These are phyloP conservation scores for Acholoe squamosa DNA, from an alignment of 2,888 invertebrate species.

Conservation along the genomic window DNA sequence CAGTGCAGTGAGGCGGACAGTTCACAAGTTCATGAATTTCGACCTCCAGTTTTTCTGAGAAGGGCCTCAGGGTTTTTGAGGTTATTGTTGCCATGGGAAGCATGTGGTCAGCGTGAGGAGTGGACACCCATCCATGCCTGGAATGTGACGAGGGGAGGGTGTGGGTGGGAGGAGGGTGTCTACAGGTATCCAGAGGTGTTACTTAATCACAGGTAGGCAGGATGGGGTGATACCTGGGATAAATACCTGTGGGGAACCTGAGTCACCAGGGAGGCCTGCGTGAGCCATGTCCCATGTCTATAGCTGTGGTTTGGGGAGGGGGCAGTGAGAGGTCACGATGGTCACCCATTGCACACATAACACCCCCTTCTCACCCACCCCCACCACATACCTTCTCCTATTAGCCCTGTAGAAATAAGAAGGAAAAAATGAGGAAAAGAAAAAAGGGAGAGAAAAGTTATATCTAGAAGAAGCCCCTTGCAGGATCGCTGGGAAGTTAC, in stretches of 20 bases:
- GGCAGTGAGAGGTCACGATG: not conserved
- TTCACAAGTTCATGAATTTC: slow-evolving; percentile 59
- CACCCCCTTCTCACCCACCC: not conserved
- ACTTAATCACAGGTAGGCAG: slow-evolving; percentile 58
- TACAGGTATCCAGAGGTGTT: slow-evolving; percentile 3
- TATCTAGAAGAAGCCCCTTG: not conserved
- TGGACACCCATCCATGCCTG: slow-evolving; percentile 44
- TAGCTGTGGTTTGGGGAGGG: not conserved
- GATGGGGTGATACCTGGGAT: slow-evolving; percentile 39
- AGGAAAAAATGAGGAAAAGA: not conserved
- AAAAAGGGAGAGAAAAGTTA: too few species aligned
- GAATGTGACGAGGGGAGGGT: not conserved
- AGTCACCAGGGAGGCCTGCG: slow-evolving; percentile 5
- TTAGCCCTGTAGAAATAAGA: not conserved
- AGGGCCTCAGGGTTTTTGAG: not conserved
- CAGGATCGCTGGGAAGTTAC: not conserved
- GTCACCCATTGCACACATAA: not conserved
- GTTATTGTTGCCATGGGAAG: slow-evolving; percentile 47
- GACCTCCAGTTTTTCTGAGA: slow-evolving; percentile 8
- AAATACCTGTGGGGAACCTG: slow-evolving; percentile 56
- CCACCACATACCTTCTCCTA: not conserved
- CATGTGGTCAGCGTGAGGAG: slow-evolving; percentile 58
- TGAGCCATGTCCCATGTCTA: not conserved
- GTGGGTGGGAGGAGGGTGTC: not conserved
- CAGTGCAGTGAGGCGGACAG: slow-evolving; percentile 43